phyloP scores from a whole-genome alignment of 1,140 invertebrate genomes.

The Babylonia areolata region DNA sequence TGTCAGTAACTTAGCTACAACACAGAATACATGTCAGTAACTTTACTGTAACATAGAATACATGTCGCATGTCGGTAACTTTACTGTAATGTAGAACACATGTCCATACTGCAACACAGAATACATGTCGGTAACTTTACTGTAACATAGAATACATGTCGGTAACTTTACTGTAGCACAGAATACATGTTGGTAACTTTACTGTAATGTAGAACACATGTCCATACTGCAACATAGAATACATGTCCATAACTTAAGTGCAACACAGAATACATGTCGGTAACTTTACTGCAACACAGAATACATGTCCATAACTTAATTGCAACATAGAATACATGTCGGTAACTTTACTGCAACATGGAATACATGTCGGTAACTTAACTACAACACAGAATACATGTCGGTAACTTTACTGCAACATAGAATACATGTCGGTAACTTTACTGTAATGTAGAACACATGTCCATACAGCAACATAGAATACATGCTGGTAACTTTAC shows the following conservation, averaged over 20 bases:
- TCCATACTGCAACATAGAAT: background rate
- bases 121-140: conserved; percentile 33
- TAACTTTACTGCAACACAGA: background rate
- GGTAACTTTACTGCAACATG: too few relatives aligned
- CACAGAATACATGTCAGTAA: conserved; percentile 57
- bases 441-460: background rate
- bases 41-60: conserved; percentile 50
- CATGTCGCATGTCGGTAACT: background rate
- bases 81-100: conserved; percentile 18
- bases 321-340: background rate
- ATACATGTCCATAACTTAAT: background rate
- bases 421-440: background rate
- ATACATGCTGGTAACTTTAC: too few relatives aligned
- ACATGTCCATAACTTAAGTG: too few relatives aligned
- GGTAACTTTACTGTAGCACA: too few relatives aligned
- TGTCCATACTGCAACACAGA: conserved; percentile 27
- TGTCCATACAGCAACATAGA: too few relatives aligned
- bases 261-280: background rate
- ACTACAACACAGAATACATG: conserved; percentile 18
- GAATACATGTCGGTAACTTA: too few relatives aligned
- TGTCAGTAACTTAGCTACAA: background rate
- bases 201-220: too few relatives aligned
- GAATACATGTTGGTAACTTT: too few relatives aligned
- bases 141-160: background rate
- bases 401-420: background rate